Base-by-base conservation (phyloP, 2,113 vertebrate species). In the Saccopteryx bilineata region DNA sequence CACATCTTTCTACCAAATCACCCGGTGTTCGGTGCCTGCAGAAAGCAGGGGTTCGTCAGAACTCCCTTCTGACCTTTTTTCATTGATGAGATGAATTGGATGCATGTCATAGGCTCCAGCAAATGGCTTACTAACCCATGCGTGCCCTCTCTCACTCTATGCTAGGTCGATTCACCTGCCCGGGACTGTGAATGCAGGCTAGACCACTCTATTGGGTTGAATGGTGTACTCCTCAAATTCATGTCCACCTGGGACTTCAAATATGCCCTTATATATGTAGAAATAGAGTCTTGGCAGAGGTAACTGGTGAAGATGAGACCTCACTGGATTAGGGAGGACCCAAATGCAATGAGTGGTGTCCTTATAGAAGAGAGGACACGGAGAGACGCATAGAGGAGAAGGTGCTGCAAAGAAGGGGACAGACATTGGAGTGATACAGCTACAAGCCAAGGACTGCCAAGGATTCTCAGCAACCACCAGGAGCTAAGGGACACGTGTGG, bases 71-170 rank as follows among this genome's bases (percentile, higher is more conserved):
- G 33, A 31, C 74, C 74, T 93, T 90, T 31, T 6, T 23, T 60
- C 39, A 48, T 14, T 28, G 54, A 46, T 7, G 58, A 52, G 28
- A 46, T 10, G 52, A 8, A 1, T 7, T 19, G 46, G 8, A 12
- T 18, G 78, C 23, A 4, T 5, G 56, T 39, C 74, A 28, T 3
- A 19, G 26, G 8, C 23, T 24, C 0, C 0, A 17, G 54, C n/a
- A 4, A 46, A 31, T 11, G 68, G 18, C 8, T 78, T 28, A 1
- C 48, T 3, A 46, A 23, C 2, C 52, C 14, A 5, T 14, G 5
- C 0, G 0, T 31, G 74, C 58, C 58, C 15, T 7, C 9, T 24
- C 6, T 71, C 69, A 2, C 89, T 78, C 68, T 23, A 21, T 31
- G 2, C 14, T 5, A 84, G 69, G 39, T 17, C 1, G 0, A 10